A percentile compares a stretch with the other conserved stretches of the same genome.
Evolutionary conservation across 1,140 invertebrate genomes (phyloP).

Genomic region (Apis dorsata): DNA sequence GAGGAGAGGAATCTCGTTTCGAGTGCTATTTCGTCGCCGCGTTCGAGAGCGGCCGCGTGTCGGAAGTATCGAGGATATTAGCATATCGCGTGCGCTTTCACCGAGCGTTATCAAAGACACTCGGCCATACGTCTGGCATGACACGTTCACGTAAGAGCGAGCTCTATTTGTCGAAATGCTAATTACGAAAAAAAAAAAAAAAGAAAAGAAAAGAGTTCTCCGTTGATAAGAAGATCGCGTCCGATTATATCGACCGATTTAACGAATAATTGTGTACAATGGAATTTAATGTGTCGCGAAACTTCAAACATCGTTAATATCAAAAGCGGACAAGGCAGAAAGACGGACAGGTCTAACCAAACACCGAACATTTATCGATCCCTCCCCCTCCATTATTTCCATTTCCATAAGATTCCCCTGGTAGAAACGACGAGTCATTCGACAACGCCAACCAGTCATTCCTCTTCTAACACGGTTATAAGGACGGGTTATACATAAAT

Average conservation of each 20-base stretch:
- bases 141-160: neutral
- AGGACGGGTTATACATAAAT: neutral
- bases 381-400: neutral
- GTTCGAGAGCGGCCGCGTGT: constrained; percentile 27
- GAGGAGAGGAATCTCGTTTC: constrained; percentile 31
- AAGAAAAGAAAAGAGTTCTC: no score
- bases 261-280: neutral
- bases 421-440: neutral
- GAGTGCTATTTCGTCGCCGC: constrained; percentile 46
- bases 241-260: no score
- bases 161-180: constrained; percentile 31
- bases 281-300: neutral
- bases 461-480: neutral
- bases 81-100: constrained; percentile 65
- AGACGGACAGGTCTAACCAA: constrained; percentile 11
- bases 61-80: constrained; percentile 59
- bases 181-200: neutral
- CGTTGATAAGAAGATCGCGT: neutral
- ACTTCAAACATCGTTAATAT: neutral
- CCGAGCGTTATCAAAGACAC: constrained; percentile 54
- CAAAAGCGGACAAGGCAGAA: neutral
- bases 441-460: neutral
- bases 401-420: neutral
- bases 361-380: constrained; percentile 13
- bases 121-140: neutral